phyloP scores from a whole-genome alignment of 1,140 invertebrate genomes.

The Penaeus vannamei region DNA sequence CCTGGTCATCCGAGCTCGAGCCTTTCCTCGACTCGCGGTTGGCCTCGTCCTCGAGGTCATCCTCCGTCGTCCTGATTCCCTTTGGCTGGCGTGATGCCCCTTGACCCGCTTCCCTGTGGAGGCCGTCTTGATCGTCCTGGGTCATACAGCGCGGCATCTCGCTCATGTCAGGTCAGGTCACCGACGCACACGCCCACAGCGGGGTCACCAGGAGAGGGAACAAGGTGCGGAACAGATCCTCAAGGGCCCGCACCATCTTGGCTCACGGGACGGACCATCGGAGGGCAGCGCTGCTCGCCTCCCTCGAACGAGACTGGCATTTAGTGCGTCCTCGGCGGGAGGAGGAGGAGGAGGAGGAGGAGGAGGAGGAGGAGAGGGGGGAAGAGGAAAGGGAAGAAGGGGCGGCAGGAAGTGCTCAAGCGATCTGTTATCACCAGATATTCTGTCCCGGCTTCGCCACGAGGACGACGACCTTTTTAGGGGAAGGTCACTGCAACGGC shows the following conservation, averaged over 20 bases:
- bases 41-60: conserved; percentile 36
- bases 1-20: conserved; percentile 41
- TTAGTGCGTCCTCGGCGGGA: background rate
- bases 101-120: conserved; percentile 10
- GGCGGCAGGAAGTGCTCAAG: too few species aligned
- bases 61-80: background rate
- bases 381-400: too few species aligned
- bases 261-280: conserved; percentile 29
- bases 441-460: too few species aligned
- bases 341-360: background rate
- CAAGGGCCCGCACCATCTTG: conserved; percentile 56
- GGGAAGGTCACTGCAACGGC: too few species aligned
- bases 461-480: too few species aligned
- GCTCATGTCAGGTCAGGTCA: conserved; percentile 64
- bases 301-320: background rate
- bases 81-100: background rate
- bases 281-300: conserved; percentile 18
- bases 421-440: too few species aligned
- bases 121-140: conserved; percentile 40
- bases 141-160: conserved; percentile 55
- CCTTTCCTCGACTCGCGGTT: conserved; percentile 9
- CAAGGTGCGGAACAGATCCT: conserved; percentile 50
- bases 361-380: background rate
- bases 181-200: conserved; percentile 56
- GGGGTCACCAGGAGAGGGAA: conserved; percentile 55